A percentile compares a stretch with the other conserved stretches of the same genome.
These are phyloP conservation scores for Athrips mouffetella DNA, from an alignment of 2,888 invertebrate species.

Conservation along the genomic window DNA sequence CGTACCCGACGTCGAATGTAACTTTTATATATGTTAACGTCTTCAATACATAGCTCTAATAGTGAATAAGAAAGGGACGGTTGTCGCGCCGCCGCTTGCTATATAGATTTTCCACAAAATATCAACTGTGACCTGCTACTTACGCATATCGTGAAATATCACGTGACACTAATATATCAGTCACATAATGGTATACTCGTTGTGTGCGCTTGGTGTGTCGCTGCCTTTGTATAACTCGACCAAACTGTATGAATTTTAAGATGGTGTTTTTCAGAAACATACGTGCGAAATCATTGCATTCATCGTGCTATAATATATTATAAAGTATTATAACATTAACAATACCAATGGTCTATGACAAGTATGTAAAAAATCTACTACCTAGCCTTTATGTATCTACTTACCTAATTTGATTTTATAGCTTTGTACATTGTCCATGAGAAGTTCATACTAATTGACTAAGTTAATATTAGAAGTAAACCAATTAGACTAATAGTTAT, in stretches of 20 bases:
- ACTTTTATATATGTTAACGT: conserved; percentile 20
- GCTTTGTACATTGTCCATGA: too few species aligned
- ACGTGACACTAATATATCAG: conserved; percentile 16
- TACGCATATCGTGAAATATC: conserved; percentile 20
- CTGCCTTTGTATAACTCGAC: neutral
- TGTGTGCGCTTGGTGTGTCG: conserved; percentile 14
- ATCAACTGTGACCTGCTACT: conserved; percentile 21
- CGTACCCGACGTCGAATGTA: conserved; percentile 13
- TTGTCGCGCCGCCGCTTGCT: conserved; percentile 10
- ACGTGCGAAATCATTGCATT: too few species aligned
- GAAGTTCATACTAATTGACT: too few species aligned
- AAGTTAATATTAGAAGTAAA: too few species aligned
- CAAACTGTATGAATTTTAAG: too few species aligned
- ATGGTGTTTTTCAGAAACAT: too few species aligned
- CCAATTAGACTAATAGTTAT: too few species aligned
- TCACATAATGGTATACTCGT: conserved; percentile 14
- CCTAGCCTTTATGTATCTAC: too few species aligned
- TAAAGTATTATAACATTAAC: too few species aligned
- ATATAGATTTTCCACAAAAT: conserved; percentile 17
- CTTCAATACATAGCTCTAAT: conserved; percentile 20
- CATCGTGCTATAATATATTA: too few species aligned
- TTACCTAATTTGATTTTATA: too few species aligned
- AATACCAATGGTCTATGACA: too few species aligned
- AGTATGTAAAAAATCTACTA: neutral
- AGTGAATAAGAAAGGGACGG: conserved; percentile 11